Percentiles rank a stretch among this genome's conserved stretches.
phyloP scores from a whole-genome alignment of 2,797 vertebrate species.

The Rhinella marina region DNA sequence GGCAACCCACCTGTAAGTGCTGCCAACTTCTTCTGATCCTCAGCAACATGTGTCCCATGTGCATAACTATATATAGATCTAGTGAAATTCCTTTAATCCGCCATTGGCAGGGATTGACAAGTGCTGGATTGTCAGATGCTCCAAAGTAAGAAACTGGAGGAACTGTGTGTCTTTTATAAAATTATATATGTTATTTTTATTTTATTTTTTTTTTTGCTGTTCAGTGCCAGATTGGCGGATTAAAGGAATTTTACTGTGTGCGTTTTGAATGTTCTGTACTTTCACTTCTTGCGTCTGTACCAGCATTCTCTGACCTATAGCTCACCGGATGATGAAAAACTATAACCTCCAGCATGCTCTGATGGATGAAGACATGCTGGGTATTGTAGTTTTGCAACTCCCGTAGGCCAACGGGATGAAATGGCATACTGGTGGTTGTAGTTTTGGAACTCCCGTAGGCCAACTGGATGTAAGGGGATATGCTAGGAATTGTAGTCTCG shows the following conservation, averaged over 20 bases:
- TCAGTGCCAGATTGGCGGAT: neutral
- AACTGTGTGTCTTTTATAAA: neutral
- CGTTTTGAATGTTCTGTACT: neutral
- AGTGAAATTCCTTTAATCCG: neutral
- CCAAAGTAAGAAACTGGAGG: neutral
- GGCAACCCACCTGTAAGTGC: slow-evolving; percentile 85
- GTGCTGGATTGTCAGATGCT: neutral
- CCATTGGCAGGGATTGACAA: neutral
- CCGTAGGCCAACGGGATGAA: no score
- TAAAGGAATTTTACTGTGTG: neutral
- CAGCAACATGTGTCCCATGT: neutral
- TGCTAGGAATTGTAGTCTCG: no score
- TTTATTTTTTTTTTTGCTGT: neutral
- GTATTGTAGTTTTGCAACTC: no score
- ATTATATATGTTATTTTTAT: neutral
- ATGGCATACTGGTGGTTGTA: no score
- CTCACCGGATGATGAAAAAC: neutral
- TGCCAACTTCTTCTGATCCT: neutral
- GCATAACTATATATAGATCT: neutral
- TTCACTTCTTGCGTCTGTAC: neutral
- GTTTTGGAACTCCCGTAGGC: no score
- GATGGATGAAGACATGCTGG: neutral
- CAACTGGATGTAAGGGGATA: no score
- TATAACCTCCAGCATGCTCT: neutral
- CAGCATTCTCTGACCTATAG: neutral